phyloP scores from a whole-genome alignment of 2,797 vertebrate species.

The Leucoraja ocellata region DNA sequence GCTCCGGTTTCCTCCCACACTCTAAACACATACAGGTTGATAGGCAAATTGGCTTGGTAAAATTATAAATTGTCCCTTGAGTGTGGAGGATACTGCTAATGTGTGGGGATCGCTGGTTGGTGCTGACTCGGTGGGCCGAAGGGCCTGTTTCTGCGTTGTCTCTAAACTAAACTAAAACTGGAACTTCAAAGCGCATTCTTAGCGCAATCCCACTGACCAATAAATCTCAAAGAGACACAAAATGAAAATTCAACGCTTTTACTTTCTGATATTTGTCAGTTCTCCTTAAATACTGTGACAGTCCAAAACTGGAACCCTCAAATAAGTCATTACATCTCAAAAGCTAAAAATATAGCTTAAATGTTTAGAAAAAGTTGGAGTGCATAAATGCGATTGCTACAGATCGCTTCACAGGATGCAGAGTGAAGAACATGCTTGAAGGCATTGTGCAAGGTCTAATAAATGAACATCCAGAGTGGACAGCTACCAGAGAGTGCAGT shows the following conservation, averaged over 20 bases:
- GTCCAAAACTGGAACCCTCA: neutral
- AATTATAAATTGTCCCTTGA: no score
- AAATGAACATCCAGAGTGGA: neutral
- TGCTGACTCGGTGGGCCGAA: no score
- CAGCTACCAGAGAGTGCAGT: neutral
- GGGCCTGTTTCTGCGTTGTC: no score
- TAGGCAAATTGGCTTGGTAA: no score
- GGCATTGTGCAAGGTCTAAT: neutral
- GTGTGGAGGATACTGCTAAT: no score
- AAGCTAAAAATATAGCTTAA: neutral
- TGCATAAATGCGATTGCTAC: neutral
- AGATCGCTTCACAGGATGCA: neutral
- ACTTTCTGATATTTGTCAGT: neutral
- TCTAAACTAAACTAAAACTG: no score
- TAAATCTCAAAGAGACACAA: neutral
- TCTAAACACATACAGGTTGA: no score
- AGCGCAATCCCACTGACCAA: neutral
- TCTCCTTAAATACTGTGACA: neutral
- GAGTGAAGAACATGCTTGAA: neutral
- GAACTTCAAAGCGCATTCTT: neutral
- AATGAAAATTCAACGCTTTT: neutral
- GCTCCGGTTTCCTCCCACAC: no score
- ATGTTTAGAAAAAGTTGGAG: neutral
- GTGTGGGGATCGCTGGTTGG: no score
- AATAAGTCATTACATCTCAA: neutral